Base-by-base conservation (phyloP, 2,888 invertebrate species). In the Ceramica pisi region DNA sequence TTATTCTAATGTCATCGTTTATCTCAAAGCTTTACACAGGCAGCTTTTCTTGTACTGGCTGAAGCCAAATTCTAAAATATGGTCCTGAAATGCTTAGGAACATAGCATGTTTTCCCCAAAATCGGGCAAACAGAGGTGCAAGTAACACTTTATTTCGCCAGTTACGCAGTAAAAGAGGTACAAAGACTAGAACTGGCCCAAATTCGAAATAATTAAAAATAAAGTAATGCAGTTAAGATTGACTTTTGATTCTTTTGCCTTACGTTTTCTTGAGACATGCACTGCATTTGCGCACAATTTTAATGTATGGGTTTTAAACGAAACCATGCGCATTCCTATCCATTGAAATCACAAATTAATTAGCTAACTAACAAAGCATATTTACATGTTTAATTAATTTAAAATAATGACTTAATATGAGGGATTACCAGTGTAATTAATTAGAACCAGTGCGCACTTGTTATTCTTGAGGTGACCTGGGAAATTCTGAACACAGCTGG, bases 331-430 rank as follows among this genome's bases (percentile, higher is more conserved):
- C 51, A 76, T 70, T 53, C 68, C 63, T 51, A 31, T 65, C 38
- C 21, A 53, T 41, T 81, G 23, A n/a, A 66, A 76, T 81, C 81
- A 81, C 53, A 48, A 26, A 62, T 51, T 23, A 64, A 66, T 73
- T 66, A 59, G 21, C 48, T 53, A 59, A 35, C 23, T 31, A 41
- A 61, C 14, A 23, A 51, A 66, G 35, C 21, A 75, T 69, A 53
- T 50, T 64, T 31, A 61, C 35, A 31, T 35, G 51, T 61, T 60
- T 50, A 64, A 64, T 71, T 76, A 81, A 71, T 81, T 76, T 75
- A 31, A 35, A 56, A 64, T 44, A 41, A 67, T 64, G 44, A 81
- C 64, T 38, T 60, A 51, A 66, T 65, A 59, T 62, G 23, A 67
- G 78, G 78, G 31, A 67, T 71, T 71, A 81, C 64, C 72, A 46